A percentile compares a stretch with the other conserved stretches of the same genome.
Evolutionary conservation across 2,888 invertebrate species (phyloP).

Genomic region (Nomada fabriciana): DNA sequence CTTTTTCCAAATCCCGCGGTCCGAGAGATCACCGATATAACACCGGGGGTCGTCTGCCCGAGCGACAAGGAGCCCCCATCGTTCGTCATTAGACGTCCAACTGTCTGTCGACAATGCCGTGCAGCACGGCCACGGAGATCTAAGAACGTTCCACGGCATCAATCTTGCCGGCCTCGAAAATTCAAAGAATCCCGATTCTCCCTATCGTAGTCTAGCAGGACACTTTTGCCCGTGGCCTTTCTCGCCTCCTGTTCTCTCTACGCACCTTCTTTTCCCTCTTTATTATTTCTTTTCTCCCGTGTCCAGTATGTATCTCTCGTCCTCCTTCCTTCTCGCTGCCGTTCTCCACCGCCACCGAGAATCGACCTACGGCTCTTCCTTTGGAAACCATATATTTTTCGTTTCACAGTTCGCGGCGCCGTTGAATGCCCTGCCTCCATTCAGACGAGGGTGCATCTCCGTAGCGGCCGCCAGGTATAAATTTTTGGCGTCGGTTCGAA

Average conservation of each 20-base stretch:
- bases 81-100: slow-evolving; percentile 64
- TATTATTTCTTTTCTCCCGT: slow-evolving; percentile 37
- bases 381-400: slow-evolving; percentile 81
- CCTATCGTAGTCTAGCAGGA: slow-evolving; percentile 38
- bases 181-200: slow-evolving; percentile 75
- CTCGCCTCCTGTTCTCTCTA: slow-evolving; percentile 64
- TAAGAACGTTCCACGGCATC: slow-evolving; percentile 65
- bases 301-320: slow-evolving; percentile 27
- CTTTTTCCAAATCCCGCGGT: slow-evolving; percentile 33
- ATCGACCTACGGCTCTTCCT: slow-evolving; percentile 73
- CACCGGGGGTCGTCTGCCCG: slow-evolving; percentile 46
- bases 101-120: slow-evolving; percentile 63
- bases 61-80: slow-evolving; percentile 49
- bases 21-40: slow-evolving; percentile 53
- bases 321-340: slow-evolving; percentile 24
- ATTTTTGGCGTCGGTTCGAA: slow-evolving; percentile 77
- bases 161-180: slow-evolving; percentile 74
- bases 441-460: slow-evolving; percentile 79
- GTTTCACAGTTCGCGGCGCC: slow-evolving; percentile 81
- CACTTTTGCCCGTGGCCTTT: slow-evolving; percentile 40
- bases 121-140: slow-evolving; percentile 62
- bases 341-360: slow-evolving; percentile 55
- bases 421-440: slow-evolving; percentile 79
- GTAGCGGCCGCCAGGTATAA: slow-evolving; percentile 81
- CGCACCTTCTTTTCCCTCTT: slow-evolving; percentile 42